Percentiles rank a stretch among this genome's conserved stretches.
Evolutionary conservation across 30 jellyfish, hydroid and myxozoan species (phyloP).

Genomic region (Aurelia sp.): DNA sequence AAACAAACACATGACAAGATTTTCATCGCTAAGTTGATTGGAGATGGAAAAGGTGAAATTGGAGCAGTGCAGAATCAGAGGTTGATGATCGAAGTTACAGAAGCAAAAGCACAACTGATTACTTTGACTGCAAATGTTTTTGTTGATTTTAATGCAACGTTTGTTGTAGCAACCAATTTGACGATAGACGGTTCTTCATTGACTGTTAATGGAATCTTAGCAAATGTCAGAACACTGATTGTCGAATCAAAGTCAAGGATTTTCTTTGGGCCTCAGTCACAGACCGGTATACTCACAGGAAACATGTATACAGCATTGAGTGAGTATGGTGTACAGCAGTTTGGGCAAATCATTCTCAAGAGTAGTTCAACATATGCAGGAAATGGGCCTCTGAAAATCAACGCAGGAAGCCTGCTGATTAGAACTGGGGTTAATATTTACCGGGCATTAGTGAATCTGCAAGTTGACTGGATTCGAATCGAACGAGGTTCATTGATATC

Average conservation of each 20-base stretch:
- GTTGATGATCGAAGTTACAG: constrained; percentile 72
- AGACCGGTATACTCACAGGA: constrained; percentile 61
- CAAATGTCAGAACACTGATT: constrained; percentile 63
- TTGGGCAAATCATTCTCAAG: constrained; percentile 54
- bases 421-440: constrained; percentile 59
- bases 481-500: constrained; percentile 73
- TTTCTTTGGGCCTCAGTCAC: constrained; percentile 63
- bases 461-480: constrained; percentile 43
- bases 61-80: constrained; percentile 66
- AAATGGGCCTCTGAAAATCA: constrained; percentile 32
- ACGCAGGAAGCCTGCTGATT: constrained; percentile 43
- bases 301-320: constrained; percentile 24
- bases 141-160: constrained; percentile 60
- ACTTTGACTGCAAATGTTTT: constrained; percentile 61
- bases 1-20: constrained; percentile 5
- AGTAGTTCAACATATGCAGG: constrained; percentile 67
- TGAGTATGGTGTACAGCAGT: constrained; percentile 59
- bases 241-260: constrained; percentile 63
- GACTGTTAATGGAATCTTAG: constrained; percentile 46
- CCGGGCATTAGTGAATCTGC: constrained; percentile 32
- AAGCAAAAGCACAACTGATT: constrained; percentile 51
- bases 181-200: constrained; percentile 62
- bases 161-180: constrained; percentile 61
- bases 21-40: constrained; percentile 42
- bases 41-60: constrained; percentile 77